Conservation (phyloP, 92 coral and sea anemone species). For the Palythoa grandis region DNA sequence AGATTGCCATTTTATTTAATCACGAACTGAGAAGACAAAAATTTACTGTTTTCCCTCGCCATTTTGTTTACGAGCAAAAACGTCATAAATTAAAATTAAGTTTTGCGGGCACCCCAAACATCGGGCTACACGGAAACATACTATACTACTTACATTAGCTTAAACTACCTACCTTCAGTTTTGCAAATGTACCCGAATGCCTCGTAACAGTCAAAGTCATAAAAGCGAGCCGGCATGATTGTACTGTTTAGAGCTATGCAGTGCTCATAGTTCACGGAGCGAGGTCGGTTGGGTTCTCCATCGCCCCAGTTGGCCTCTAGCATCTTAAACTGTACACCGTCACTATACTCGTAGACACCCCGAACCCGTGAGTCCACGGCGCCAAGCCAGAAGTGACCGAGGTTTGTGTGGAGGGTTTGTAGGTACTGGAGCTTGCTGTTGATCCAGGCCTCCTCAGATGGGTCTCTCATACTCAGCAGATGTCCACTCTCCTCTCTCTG, state of each 20-base stretch:
- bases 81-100: not conserved
- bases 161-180: not conserved
- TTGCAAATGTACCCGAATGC: slow-evolving; percentile 32
- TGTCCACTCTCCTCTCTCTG: slow-evolving; percentile 11
- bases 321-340: not conserved
- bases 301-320: slow-evolving; percentile 24
- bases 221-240: slow-evolving; percentile 1
- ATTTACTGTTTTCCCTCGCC: too few species aligned
- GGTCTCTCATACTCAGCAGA: not conserved
- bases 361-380: slow-evolving; percentile 4
- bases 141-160: not conserved
- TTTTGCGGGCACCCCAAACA: not conserved
- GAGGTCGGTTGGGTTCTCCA: slow-evolving; percentile 19
- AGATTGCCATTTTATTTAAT: too few species aligned
- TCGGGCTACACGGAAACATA: not conserved
- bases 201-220: slow-evolving; percentile 18
- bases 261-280: slow-evolving; percentile 6
- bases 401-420: not conserved
- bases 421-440: slow-evolving; percentile 18
- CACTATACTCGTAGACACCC: slow-evolving; percentile 4
- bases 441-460: slow-evolving; percentile 10
- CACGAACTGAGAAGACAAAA: too few species aligned
- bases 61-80: too few species aligned
- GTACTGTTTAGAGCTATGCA: slow-evolving; percentile 17
- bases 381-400: slow-evolving; percentile 24